Conservation (phyloP, 2,113 vertebrate species). For the Fulmarus glacialis region DNA sequence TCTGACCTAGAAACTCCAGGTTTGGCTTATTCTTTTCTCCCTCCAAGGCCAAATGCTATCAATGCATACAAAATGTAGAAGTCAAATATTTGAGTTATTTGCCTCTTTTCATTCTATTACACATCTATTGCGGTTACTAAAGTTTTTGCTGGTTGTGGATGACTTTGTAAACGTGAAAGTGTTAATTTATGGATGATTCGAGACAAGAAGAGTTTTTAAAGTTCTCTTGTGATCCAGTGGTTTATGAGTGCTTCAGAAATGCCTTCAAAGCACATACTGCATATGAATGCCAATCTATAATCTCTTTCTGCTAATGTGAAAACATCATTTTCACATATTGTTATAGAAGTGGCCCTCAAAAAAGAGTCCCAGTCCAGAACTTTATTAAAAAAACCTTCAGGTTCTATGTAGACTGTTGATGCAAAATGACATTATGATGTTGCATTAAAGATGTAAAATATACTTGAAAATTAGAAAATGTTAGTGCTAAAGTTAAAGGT, state of each 20-base stretch:
- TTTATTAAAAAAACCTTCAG: neutral
- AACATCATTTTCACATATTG: neutral
- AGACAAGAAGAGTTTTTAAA: neutral
- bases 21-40: neutral
- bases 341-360: neutral
- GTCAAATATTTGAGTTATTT: neutral
- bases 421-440: neutral
- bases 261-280: neutral
- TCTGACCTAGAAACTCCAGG: neutral
- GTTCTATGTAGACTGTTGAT: fast-evolving
- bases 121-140: neutral
- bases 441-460: neutral
- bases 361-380: neutral
- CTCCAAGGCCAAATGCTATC: neutral
- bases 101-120: neutral
- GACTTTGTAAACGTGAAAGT: neutral
- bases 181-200: neutral
- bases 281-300: neutral
- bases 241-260: neutral
- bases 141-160: neutral
- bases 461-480: neutral
- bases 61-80: neutral
- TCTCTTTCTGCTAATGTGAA: neutral
- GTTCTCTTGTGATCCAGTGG: neutral
- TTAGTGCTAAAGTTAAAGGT: neutral